Base-by-base conservation (phyloP, 2,888 invertebrate species). In the Drosophila kanekoi region DNA sequence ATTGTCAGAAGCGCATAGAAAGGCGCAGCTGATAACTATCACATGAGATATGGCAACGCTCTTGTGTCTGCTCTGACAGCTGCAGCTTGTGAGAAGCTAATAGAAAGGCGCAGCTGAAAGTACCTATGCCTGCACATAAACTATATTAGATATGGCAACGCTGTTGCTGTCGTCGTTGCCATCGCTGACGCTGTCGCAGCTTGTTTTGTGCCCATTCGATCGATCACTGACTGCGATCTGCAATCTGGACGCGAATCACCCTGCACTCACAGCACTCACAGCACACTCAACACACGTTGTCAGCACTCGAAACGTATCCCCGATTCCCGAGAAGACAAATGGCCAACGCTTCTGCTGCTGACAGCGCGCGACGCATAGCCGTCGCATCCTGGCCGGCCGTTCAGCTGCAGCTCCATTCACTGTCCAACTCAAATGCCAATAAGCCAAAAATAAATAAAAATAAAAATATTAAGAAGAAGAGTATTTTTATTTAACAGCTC, bases 401-500 rank as follows among this genome's bases (percentile, higher is more conserved):
- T 59, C 57, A 49, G 45, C 51, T 57, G 69, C 48, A 65, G 44
- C 33, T 14, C 9, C 32, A 44, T 14, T 16, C 33, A 18, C 32
- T 49, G 52, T 16, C 58, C 64, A 57, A 69, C 82, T 82, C 82
- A 80, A 80, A 67, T 77, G 72, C 78, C 81, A 80, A 83, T 86
- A 83, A 82, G 75, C 54, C 63, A 62, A 79, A 63, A 28, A 28
- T 28, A 28, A 28, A 28, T 8, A 8, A 28, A 28, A 28, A 28
- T 28, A 28, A 28, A 28, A 28, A 28, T 28, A 8, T 28, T 28
- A 28, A 28, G 28, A 28, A 64, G 33, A 56, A 59, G 45, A 73
- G 77, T 68, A 75, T 75, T 86, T 83, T 78, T 77, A 69, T 88
- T 84, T 88, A 88, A 86, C 81, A 83, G 83, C 75, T 72, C 45